Evolutionary conservation across 2,113 vertebrate species (phyloP), one percentile per base, ranked within the genome.

Genomic region (Amia ocellicauda): DNA sequence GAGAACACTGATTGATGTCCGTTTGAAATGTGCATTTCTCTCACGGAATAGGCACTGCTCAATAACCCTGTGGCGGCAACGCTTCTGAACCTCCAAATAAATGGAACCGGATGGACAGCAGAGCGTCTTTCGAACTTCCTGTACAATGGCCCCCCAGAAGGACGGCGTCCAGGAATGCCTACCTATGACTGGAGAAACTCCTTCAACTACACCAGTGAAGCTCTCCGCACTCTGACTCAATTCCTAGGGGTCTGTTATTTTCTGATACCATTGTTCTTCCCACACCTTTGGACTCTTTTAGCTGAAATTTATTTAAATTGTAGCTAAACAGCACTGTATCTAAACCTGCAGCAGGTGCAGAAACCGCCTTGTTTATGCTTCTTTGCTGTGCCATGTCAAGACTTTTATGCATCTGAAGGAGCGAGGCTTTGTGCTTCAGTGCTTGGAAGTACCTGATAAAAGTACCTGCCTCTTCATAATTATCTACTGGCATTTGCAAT

Each of bases 181-280:
- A 69, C 3, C 16, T 61, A 16, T 61, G 91, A 79, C 93, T 97
- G 96, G 83, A 79, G 82, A 56, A 31, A 93, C 0, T 78, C 82
- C 57, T 93, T 93, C 84, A 96, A 93, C 40, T 71, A 89, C 77
- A 92, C 91, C 1, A 88, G 88, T 40, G 71, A 80, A 11, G 82
- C 82, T 41, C 68, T 96, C 62, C 79, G 83, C 72, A 89, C 86
- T 10, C 83, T 97, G 31, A 92, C 92, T 17, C 86, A 80, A 22
- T 89, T 96, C 76, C 90, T 99, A 65, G 85, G 87, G 78, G 97
- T 99, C 68, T 69, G 93, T 82, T 60, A 64, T 54, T 67, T 4
- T 26, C n/a, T 62, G 0, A 36, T 36, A 36, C 31, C 5, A 36
- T 7, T 36, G n/a, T 36, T 36, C 31, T 36, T 11, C 5, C 11